Percentiles rank a stretch among this genome's conserved stretches.
phyloP scores from a whole-genome alignment of 30 jellyfish, hydroid and myxozoan species.

The Turritopsis dohrnii region DNA sequence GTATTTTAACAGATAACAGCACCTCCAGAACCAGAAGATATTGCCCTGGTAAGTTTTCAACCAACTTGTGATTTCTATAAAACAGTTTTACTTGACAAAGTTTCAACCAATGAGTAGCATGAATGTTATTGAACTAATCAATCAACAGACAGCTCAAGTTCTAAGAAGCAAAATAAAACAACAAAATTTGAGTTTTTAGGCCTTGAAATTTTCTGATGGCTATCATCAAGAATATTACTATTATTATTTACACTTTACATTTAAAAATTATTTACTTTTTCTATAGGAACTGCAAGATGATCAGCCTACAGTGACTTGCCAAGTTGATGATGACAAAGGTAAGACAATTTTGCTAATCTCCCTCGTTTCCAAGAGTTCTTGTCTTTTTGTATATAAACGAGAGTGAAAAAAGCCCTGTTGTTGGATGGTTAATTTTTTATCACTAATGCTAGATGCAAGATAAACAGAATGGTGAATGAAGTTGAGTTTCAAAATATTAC shows the following conservation, averaged over 20 bases:
- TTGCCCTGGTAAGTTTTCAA: neutral
- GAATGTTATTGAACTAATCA: neutral
- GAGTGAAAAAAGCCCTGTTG: too few species aligned
- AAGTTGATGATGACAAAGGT: neutral
- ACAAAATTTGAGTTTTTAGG: neutral
- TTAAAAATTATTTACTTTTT: too few species aligned
- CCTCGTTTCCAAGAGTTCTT: too few species aligned
- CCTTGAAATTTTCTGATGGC: neutral
- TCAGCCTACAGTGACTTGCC: neutral
- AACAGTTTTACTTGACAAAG: too few species aligned
- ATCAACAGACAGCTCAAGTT: neutral
- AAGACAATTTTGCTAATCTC: too few species aligned
- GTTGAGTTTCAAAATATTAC: too few species aligned
- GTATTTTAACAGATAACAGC: neutral
- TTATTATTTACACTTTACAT: too few species aligned
- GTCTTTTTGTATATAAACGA: too few species aligned
- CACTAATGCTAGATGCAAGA: too few species aligned
- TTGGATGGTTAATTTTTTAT: too few species aligned
- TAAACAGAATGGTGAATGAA: too few species aligned
- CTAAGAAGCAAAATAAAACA: neutral
- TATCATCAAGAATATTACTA: too few species aligned
- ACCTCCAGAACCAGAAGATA: neutral
- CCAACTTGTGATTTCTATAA: neutral
- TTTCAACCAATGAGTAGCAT: neutral
- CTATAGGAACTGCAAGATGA: neutral